A percentile compares a stretch with the other conserved stretches of the same genome.
These are phyloP conservation scores for Halcyon smyrnensis DNA, from an alignment of 2,797 vertebrate genomes.

Conservation along the genomic window DNA sequence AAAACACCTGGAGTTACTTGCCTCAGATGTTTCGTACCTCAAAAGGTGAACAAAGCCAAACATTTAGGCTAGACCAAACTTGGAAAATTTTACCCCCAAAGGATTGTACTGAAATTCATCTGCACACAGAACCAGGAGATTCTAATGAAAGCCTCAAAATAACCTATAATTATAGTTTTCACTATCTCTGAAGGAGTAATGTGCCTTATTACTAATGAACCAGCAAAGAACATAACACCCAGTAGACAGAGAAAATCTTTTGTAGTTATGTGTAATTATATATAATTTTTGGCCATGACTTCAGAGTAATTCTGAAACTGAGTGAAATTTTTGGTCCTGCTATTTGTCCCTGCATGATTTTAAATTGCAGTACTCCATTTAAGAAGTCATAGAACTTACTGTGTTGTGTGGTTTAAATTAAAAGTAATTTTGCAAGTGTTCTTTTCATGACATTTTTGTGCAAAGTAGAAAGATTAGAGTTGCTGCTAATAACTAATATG, in stretches of 20 bases:
- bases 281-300: constrained; percentile 43
- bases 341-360: constrained; percentile 3
- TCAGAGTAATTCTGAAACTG: constrained; percentile 37
- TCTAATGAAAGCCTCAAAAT: constrained; percentile 21
- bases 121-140: neutral
- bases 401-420: constrained; percentile 17
- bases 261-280: constrained; percentile 39
- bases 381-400: neutral
- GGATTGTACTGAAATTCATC: constrained; percentile 9
- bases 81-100: constrained; percentile 20
- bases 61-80: neutral
- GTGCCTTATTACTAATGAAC: constrained; percentile 8
- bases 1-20: constrained; percentile 36
- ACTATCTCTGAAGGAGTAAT: constrained; percentile 18
- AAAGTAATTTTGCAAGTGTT: neutral
- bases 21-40: constrained; percentile 7
- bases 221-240: neutral
- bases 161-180: constrained; percentile 36
- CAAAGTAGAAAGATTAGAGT: neutral
- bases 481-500: neutral
- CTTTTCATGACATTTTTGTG: neutral
- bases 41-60: constrained; percentile 32
- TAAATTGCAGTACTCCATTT: neutral
- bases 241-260: constrained; percentile 15
- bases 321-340: constrained; percentile 15